A percentile compares a stretch with the other conserved stretches of the same genome.
These are phyloP conservation scores for Chaetodon auriga DNA, from an alignment of 2,113 vertebrate species.

Conservation along the genomic window DNA sequence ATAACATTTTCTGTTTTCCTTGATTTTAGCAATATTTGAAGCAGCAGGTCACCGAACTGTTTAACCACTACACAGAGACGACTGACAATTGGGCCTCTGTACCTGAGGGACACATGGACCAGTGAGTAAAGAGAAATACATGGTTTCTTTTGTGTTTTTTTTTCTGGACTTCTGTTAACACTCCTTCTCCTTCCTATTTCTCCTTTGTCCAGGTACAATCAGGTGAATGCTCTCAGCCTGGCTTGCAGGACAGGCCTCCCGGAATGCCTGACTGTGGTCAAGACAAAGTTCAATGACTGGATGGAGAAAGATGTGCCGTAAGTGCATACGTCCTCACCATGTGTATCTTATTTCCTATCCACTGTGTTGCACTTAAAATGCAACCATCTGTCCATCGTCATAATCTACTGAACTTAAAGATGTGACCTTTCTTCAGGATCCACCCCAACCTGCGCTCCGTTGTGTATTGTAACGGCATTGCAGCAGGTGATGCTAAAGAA, in stretches of 20 bases:
- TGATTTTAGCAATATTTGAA: slow-evolving; percentile 83
- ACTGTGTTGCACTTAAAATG: background rate
- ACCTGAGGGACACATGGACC: slow-evolving; percentile 80
- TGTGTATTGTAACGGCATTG: slow-evolving; percentile 92
- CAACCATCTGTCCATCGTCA: background rate
- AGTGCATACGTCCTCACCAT: slow-evolving; percentile 62
- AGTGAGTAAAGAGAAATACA: slow-evolving; percentile 85
- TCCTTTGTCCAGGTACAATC: slow-evolving; percentile 86
- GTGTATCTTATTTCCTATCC: background rate
- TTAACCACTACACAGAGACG: background rate
- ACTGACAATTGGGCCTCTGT: slow-evolving; percentile 24
- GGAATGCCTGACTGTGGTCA: slow-evolving; percentile 70
- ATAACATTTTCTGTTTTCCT: slow-evolving; percentile 8
- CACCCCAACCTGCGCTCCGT: slow-evolving; percentile 89
- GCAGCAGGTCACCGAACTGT: slow-evolving; percentile 85
- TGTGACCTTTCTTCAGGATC: slow-evolving; percentile 82
- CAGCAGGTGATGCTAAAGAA: slow-evolving; percentile 80
- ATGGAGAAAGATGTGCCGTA: background rate
- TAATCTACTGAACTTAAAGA: background rate
- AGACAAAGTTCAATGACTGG: slow-evolving; percentile 57
- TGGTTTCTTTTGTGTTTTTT: background rate
- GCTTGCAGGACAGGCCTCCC: slow-evolving; percentile 86
- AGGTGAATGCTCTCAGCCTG: slow-evolving; percentile 88
- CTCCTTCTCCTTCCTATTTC: background rate
- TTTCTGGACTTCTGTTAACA: background rate